Percentiles rank a stretch among this genome's conserved stretches.
phyloP scores from a whole-genome alignment of 2,797 vertebrate species.

The Notoglanidium macrostoma region DNA sequence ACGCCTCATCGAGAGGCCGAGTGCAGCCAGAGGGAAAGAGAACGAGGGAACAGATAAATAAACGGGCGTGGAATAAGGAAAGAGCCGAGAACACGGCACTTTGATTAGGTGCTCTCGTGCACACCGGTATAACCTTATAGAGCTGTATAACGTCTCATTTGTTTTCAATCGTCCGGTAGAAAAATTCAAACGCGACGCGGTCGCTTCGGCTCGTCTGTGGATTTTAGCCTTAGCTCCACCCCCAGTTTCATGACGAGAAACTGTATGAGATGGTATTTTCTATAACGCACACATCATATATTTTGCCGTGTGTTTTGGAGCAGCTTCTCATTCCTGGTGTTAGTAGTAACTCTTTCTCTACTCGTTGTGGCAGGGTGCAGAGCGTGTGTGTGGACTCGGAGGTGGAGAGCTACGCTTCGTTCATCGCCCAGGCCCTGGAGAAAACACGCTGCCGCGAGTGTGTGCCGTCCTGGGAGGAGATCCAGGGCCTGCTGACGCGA shows the following conservation, averaged over 20 bases:
- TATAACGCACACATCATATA: neutral
- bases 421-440: slow-evolving; percentile 86
- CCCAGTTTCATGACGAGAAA: neutral
- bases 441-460: slow-evolving; percentile 87
- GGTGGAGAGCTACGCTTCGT: slow-evolving; percentile 88
- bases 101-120: slow-evolving; percentile 62
- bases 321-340: neutral
- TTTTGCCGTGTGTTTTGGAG: too few species aligned
- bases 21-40: slow-evolving; percentile 58
- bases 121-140: slow-evolving; percentile 15
- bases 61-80: slow-evolving; percentile 23
- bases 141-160: neutral
- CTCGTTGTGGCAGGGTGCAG: slow-evolving; percentile 78
- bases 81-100: neutral
- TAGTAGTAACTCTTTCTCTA: neutral
- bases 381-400: slow-evolving; percentile 82
- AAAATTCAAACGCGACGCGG: neutral
- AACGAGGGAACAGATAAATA: slow-evolving; percentile 42
- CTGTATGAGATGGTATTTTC: too few species aligned
- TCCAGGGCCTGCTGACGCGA: slow-evolving; percentile 85
- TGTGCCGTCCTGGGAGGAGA: slow-evolving; percentile 94
- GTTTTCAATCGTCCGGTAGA: neutral
- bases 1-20: slow-evolving; percentile 66
- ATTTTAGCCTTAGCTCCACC: neutral
- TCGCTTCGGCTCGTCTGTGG: neutral